Conservation (phyloP, 2,797 vertebrate genomes). For the Phrynocephalus guinanensis region DNA sequence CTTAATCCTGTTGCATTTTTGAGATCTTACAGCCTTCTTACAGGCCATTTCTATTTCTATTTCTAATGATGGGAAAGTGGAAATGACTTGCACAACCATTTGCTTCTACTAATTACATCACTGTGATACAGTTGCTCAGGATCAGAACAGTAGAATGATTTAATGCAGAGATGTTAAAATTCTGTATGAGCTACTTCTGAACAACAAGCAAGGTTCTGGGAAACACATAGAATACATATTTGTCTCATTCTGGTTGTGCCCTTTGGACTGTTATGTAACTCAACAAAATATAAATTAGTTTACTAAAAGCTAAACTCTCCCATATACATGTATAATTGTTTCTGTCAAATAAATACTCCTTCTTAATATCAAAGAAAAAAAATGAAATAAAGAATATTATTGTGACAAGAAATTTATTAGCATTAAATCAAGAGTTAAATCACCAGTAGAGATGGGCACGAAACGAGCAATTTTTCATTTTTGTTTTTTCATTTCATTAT, state of each 20-base stretch:
- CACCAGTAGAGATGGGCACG: neutral
- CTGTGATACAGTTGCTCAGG: neutral
- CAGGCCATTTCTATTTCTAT: neutral
- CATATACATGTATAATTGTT: neutral
- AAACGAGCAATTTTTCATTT: too few relatives aligned
- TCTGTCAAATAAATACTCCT: neutral
- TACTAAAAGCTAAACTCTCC: neutral
- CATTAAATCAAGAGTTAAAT: slow-evolving; percentile 12
- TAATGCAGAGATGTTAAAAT: neutral
- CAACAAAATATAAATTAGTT: neutral
- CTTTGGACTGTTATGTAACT: neutral
- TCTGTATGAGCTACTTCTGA: neutral
- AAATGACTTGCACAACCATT: neutral
- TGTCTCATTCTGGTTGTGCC: neutral
- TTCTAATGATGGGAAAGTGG: neutral
- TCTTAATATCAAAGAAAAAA: neutral
- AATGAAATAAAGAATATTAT: neutral
- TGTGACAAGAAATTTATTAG: neutral
- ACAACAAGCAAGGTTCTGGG: too few relatives aligned
- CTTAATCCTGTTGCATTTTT: neutral
- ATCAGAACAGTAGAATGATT: neutral
- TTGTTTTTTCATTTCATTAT: too few relatives aligned
- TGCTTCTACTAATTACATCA: neutral
- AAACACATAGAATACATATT: too few relatives aligned
- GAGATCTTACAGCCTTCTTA: neutral